Percentiles rank a stretch among this genome's conserved stretches.
phyloP scores from a whole-genome alignment of 2,797 vertebrate genomes.

The Nasua narica region DNA sequence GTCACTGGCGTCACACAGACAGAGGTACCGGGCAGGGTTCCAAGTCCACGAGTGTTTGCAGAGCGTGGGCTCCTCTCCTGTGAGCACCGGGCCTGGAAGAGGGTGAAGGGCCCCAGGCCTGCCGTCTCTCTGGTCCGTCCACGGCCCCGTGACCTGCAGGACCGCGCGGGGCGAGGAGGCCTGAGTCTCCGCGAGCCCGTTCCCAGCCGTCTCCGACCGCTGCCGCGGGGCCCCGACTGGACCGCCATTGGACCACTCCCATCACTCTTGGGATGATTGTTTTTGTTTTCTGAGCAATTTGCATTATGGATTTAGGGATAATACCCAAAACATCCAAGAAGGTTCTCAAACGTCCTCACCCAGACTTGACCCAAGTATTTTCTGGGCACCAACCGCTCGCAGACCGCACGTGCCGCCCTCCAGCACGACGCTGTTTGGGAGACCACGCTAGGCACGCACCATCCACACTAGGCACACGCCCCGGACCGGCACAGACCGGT shows the following conservation, averaged over 20 bases:
- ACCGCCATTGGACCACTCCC: accelerated
- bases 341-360: background rate
- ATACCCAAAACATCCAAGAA: background rate
- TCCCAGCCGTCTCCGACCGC: background rate
- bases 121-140: background rate
- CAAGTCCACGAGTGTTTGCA: background rate
- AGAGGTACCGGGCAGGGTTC: background rate
- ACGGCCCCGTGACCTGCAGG: background rate
- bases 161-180: accelerated
- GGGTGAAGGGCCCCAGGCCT: too few relatives aligned
- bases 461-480: background rate
- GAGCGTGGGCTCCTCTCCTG: background rate
- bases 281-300: background rate
- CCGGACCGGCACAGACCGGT: background rate
- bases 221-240: accelerated
- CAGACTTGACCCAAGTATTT: background rate
- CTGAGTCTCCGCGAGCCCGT: accelerated
- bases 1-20: background rate
- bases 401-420: background rate
- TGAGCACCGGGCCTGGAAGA: background rate
- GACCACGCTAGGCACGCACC: background rate
- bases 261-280: background rate
- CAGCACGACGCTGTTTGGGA: background rate
- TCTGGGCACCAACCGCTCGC: background rate
- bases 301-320: background rate